A percentile compares a stretch with the other conserved stretches of the same genome.
Evolutionary conservation across 2,888 invertebrate species (phyloP).

Genomic region (Xanthorhoe designata): DNA sequence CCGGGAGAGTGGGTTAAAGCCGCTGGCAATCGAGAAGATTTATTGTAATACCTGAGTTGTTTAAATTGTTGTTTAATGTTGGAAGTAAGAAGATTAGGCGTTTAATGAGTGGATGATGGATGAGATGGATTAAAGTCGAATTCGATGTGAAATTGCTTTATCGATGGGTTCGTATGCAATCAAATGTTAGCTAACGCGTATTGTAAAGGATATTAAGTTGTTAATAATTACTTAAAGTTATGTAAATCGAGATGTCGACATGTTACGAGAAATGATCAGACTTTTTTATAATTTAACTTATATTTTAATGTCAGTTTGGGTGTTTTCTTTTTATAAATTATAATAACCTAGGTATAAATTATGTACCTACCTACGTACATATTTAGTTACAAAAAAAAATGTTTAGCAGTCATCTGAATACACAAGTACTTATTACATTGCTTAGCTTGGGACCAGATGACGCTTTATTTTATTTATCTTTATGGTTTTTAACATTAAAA

Average conservation of each 20-base stretch:
- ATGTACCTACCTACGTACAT: no score
- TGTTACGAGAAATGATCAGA: no score
- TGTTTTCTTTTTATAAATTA: no score
- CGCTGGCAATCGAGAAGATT: conserved; percentile 73
- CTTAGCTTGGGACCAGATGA: no score
- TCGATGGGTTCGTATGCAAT: conserved; percentile 11
- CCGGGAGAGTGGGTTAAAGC: conserved; percentile 61
- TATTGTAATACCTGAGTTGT: conserved; percentile 78
- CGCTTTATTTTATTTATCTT: no score
- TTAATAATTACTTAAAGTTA: background rate
- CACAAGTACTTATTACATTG: no score
- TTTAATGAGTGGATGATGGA: conserved; percentile 52
- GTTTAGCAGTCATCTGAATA: no score
- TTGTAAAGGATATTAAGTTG: conserved; percentile 1
- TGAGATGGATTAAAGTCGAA: conserved; percentile 34
- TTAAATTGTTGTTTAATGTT: conserved; percentile 78
- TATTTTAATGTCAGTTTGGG: no score
- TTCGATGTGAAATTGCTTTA: conserved; percentile 28
- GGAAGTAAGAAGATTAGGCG: conserved; percentile 65
- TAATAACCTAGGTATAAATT: no score
- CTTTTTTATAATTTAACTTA: no score
- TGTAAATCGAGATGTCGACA: background rate
- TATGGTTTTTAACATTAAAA: no score
- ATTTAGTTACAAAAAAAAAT: no score
- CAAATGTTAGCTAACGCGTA: background rate